phyloP scores from a whole-genome alignment of 2,113 vertebrate genomes.

The Xenus cinereus region DNA sequence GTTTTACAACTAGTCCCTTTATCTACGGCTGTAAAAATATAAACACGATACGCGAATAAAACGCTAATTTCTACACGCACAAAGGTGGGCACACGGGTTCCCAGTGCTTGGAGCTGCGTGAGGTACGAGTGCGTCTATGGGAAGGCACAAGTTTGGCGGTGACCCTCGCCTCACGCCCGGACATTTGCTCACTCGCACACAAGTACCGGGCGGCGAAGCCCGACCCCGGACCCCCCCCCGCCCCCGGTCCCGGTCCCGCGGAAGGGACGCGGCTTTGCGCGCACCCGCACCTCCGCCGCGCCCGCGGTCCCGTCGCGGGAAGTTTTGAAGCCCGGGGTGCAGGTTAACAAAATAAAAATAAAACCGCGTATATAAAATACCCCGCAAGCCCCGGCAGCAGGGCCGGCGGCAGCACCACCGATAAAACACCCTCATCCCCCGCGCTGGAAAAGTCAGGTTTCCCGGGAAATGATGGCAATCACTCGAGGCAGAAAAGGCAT shows the following conservation, averaged over 20 bases:
- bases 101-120: not conserved
- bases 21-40: conserved; percentile 58
- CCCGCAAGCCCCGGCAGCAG: not conserved
- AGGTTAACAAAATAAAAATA: not conserved
- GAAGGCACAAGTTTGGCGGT: not conserved
- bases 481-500: conserved; percentile 45
- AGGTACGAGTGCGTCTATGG: not conserved
- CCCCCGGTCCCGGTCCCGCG: not conserved
- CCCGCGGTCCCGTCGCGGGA: not conserved
- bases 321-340: not conserved
- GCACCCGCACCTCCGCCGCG: not conserved
- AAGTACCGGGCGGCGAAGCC: fast-evolving
- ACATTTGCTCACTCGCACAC: not conserved
- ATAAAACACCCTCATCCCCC: not conserved
- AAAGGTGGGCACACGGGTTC: not conserved
- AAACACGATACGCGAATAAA: not conserved
- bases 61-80: not conserved
- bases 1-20: conserved; percentile 72
- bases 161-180: not conserved
- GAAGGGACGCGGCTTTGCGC: not conserved
- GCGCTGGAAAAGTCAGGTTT: conserved; percentile 56
- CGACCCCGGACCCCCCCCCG: not conserved
- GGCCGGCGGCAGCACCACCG: not conserved
- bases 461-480: conserved; percentile 68
- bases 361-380: not conserved